A percentile compares a stretch with the other conserved stretches of the same genome.
Conservation (phyloP, 1,140 invertebrate genomes). For the Glomeris maerens region DNA sequence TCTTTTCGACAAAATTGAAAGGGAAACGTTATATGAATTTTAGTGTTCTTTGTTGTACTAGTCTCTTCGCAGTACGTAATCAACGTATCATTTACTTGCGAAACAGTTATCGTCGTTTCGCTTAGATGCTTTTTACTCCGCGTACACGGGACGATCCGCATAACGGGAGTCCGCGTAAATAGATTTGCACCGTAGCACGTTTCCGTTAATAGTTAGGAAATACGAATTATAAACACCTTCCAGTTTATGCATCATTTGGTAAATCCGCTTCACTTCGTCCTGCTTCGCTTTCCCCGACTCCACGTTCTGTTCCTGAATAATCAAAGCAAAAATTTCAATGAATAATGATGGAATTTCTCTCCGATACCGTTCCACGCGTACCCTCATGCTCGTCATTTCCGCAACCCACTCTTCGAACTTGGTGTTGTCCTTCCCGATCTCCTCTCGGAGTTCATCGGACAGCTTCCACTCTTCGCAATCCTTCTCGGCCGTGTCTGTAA, state of each 20-base stretch:
- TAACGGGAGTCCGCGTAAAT: too few species aligned
- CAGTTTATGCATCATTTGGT: slow-evolving; percentile 16
- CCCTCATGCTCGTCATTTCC: slow-evolving; percentile 27
- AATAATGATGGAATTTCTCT: not conserved
- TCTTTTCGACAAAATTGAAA: not conserved
- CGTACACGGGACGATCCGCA: too few species aligned
- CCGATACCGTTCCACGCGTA: slow-evolving; percentile 14
- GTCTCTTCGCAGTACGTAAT: too few species aligned
- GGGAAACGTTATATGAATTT: not conserved
- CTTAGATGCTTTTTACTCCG: not conserved
- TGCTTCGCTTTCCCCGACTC: slow-evolving; percentile 32
- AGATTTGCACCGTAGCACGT: too few species aligned
- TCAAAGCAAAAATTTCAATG: slow-evolving; percentile 6
- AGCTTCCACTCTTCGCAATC: slow-evolving; percentile 18
- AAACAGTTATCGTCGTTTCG: not conserved
- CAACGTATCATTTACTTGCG: too few species aligned
- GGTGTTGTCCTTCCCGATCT: slow-evolving; percentile 31
- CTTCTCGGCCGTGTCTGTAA: slow-evolving; percentile 2
- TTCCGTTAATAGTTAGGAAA: too few species aligned
- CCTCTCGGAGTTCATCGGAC: slow-evolving; percentile 22
- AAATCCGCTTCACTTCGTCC: slow-evolving; percentile 22
- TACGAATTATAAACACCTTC: too few species aligned
- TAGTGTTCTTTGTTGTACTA: not conserved
- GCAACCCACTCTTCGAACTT: slow-evolving; percentile 32
- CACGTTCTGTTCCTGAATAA: slow-evolving; percentile 33